Conservation (phyloP, 2,797 vertebrate species). For the Rhadinocentrus ornatus region DNA sequence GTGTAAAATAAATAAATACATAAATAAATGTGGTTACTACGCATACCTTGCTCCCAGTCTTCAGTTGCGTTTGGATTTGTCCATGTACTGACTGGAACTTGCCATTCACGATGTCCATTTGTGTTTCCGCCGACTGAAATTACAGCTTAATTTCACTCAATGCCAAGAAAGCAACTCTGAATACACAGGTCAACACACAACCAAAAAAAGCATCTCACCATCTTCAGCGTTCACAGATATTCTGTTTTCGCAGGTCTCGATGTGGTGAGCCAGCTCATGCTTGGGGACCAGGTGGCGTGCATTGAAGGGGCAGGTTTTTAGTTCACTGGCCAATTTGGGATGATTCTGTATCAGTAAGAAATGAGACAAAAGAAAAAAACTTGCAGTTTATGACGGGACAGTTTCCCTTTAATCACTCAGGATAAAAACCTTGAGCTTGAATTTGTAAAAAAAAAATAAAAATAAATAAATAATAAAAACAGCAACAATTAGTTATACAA, state of each 20-base stretch:
- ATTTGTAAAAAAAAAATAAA: no score
- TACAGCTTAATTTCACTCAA: background rate
- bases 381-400: no score
- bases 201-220: constrained; percentile 39
- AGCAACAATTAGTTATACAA: no score
- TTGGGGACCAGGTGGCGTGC: constrained; percentile 87
- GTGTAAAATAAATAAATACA: background rate
- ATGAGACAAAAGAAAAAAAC: background rate
- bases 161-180: background rate
- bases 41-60: constrained; percentile 87
- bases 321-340: constrained; percentile 82
- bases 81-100: constrained; percentile 82
- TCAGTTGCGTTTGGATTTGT: constrained; percentile 79
- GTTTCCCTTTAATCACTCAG: no score
- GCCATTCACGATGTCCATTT: constrained; percentile 42
- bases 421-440: no score
- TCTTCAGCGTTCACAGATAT: constrained; percentile 26
- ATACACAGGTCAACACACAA: background rate
- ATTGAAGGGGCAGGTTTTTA: constrained; percentile 90
- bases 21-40: background rate
- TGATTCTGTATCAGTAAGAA: constrained; percentile 81
- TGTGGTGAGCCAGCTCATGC: constrained; percentile 84
- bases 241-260: constrained; percentile 83
- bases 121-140: constrained; percentile 20
- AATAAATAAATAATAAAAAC: no score